A percentile compares a stretch with the other conserved stretches of the same genome.
Evolutionary conservation across 2,113 vertebrate genomes (phyloP).

Genomic region (Irena cyanogastra): DNA sequence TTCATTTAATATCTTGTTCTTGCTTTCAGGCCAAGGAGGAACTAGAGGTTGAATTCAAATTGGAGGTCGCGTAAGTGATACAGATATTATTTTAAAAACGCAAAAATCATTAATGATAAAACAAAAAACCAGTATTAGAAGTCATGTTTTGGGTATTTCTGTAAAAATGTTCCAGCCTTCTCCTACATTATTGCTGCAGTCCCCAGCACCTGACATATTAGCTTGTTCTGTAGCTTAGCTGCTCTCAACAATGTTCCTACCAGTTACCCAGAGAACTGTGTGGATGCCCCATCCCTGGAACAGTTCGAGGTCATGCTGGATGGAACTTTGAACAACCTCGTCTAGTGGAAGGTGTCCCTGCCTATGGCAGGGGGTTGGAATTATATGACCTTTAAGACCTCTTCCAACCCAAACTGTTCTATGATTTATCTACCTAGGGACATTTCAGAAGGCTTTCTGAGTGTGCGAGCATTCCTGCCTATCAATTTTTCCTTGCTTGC

Average conservation of each 20-base stretch:
- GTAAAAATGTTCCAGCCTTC: background rate
- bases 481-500: background rate
- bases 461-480: background rate
- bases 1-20: background rate
- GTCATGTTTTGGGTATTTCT: background rate
- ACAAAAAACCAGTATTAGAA: background rate
- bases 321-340: background rate
- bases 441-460: background rate
- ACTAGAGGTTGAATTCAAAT: constrained; percentile 78
- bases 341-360: background rate
- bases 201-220: background rate
- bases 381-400: background rate
- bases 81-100: background rate
- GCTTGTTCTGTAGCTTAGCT: background rate
- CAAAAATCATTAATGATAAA: background rate
- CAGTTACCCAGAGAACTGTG: background rate
- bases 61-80: constrained; percentile 75
- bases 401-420: background rate
- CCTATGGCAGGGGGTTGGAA: background rate
- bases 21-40: constrained; percentile 64
- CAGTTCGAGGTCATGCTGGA: background rate
- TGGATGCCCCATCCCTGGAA: background rate
- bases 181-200: background rate
- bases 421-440: background rate
- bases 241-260: background rate